Evolutionary conservation across 2,888 invertebrate genomes (phyloP).

Genomic region (Tricholauxania praeusta): DNA sequence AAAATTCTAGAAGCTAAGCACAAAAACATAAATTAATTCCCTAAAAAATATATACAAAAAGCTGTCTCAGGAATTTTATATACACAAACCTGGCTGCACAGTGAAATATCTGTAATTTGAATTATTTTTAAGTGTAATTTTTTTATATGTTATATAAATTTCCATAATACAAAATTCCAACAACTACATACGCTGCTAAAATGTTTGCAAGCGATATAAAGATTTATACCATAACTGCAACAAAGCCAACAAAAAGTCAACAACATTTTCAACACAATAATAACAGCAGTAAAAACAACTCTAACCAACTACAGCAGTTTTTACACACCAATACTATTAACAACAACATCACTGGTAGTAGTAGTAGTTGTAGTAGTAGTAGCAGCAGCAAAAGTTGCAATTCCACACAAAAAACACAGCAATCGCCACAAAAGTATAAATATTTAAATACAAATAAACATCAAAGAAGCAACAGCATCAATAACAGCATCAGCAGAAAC

Average conservation of each 20-base stretch:
- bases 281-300: conserved; percentile 32
- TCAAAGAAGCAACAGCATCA: neutral
- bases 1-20: too few species aligned
- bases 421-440: conserved; percentile 11
- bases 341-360: conserved; percentile 3
- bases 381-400: conserved; percentile 6
- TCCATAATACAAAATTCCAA: neutral
- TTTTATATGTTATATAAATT: conserved; percentile 5
- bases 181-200: conserved; percentile 15
- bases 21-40: neutral
- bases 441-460: conserved; percentile 24
- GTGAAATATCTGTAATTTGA: conserved; percentile 27
- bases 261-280: conserved; percentile 20
- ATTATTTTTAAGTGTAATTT: conserved; percentile 31
- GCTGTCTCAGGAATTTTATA: conserved; percentile 40
- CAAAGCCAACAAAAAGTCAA: conserved; percentile 29
- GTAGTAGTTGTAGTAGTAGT: conserved; percentile 11
- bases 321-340: conserved; percentile 38
- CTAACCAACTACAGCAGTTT: conserved; percentile 45
- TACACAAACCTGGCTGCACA: conserved; percentile 42
- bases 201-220: conserved; percentile 56
- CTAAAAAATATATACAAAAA: neutral
- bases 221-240: conserved; percentile 55
- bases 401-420: conserved; percentile 40
- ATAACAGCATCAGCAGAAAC: neutral